Evolutionary conservation across 2,888 invertebrate species (phyloP), one percentile per base, ranked within the genome.

Genomic region (Erpobdella octoculata): DNA sequence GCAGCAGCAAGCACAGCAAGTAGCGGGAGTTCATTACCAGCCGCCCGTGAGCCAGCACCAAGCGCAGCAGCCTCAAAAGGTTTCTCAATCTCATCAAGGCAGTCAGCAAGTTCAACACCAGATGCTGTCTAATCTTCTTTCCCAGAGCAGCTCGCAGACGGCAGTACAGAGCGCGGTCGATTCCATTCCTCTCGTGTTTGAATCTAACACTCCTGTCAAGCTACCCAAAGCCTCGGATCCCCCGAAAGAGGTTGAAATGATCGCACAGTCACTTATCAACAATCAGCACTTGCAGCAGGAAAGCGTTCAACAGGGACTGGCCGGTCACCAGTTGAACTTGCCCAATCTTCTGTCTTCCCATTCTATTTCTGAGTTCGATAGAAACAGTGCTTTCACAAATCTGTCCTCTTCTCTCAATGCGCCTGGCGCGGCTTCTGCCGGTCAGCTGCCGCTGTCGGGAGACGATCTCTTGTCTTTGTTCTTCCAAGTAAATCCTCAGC

Each of bases 381-480:
- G 53, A 28, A 53, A 28, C 15, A 53, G 53, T 53, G 53, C 53
- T 53, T 53, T 53, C 53, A 8, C 28, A 28, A 53, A 53, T 28
- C 28, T 53, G 8, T 53, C 53, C 53, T 18, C 53, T 1, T 18
- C 53, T 1, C n/a, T 53, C n/a, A n/a, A 53, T 28, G 36, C 64
- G 0, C 36, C 35, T 6, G 64, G 25, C n/a, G 15, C 9, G 28
- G 3, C 2, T 3, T 21, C 21, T 15, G 46, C 41, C 0, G 36
- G 31, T 4, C 46, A 41, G 28, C 15, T 25, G 21, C 37, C 53
- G 28, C 46, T 48, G 21, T 33, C 35, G 46, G 21, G 53, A 41
- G 68, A 33, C 35, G 68, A 68, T 41, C 46, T 46, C 18, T 33
- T 25, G 9, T 33, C 68, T 31, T 21, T n/a, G 46, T 41, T 41